Base-by-base conservation (phyloP, 2,888 invertebrate species). In the Tribolium freemani region DNA sequence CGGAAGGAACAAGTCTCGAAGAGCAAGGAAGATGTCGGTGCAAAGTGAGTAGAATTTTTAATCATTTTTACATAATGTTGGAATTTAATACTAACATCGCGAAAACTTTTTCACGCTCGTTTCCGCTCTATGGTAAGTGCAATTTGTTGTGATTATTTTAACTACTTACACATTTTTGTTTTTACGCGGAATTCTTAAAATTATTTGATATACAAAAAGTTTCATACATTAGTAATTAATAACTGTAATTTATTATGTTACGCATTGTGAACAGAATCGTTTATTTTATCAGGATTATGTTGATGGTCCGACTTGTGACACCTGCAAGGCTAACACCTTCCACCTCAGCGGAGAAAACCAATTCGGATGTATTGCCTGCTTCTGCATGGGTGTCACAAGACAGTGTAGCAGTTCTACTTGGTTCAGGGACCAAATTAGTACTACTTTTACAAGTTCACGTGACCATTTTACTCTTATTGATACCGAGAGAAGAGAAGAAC, bases 281-380 rank as follows among this genome's bases (percentile, higher is more conserved):
- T 16, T 16, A 16, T 16, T 2, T 16, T 16, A 2, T 16, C 16
- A 16, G 86, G 81, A 82, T 76, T 91, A 92, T 81, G 94, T 93
- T 1, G 91, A 91, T 81, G 98, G 98, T 69, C 88, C 91, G 5
- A 91, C 89, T 82, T 99, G 99, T 87, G 93, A 96, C 84, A 91
- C 93, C 85, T 99, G 99, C 88, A 92, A 92, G 86, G 88, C 92
- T 10, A 92, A 93, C 80, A 92, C 96, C 1, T 99, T 96, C 91
- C 92, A 93, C 84, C 88, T 98, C 72, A 93, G 94, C 68, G 86
- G 89, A 11, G 90, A 90, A 73, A 94, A 94, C 82, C 91, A 92
- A 78, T 92, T 93, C 78, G 99, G 99, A 50, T 99, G 99, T 86
- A 93, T 97, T 64, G 90, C 91, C 67, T 99, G 99, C 87, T 99